These are phyloP conservation scores for Bothrops jararaca DNA, from an alignment of 2,113 vertebrate species.

Conservation along the genomic window DNA sequence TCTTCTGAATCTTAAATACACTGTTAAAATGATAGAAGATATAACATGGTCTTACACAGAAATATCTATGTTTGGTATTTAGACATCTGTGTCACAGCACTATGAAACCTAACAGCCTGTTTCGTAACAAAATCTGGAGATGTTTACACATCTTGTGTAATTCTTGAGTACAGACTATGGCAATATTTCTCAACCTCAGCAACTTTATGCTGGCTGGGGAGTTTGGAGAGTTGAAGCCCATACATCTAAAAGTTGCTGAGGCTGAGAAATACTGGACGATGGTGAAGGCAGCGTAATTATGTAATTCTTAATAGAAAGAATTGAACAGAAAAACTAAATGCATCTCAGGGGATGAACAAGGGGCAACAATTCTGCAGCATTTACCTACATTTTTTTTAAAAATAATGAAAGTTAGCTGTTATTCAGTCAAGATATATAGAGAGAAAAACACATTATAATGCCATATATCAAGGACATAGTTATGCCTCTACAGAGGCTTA, in stretches of 20 bases:
- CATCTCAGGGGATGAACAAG: not conserved
- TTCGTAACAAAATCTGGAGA: constrained; percentile 21
- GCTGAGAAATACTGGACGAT: not conserved
- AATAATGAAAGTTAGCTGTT: not conserved
- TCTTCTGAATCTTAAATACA: not conserved
- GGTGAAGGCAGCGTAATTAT: constrained; percentile 14
- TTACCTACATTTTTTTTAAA: not conserved
- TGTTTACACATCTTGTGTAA: constrained; percentile 17
- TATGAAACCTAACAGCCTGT: constrained; percentile 15
- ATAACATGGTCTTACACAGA: not conserved
- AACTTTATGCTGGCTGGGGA: not conserved
- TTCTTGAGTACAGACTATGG: not conserved
- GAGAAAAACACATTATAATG: not conserved
- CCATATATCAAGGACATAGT: not conserved
- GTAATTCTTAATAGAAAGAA: constrained; percentile 19
- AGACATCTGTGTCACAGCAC: not conserved
- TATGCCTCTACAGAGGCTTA: not conserved
- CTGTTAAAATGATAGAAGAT: not conserved
- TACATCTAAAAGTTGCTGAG: not conserved
- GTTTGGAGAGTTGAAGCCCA: not conserved
- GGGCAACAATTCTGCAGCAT: not conserved
- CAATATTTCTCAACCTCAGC: not conserved
- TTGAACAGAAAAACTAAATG: constrained; percentile 13
- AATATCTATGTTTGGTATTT: not conserved
- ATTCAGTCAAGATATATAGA: not conserved